Conservation (phyloP, 2,888 invertebrate genomes). For the Craniophora ligustri region DNA sequence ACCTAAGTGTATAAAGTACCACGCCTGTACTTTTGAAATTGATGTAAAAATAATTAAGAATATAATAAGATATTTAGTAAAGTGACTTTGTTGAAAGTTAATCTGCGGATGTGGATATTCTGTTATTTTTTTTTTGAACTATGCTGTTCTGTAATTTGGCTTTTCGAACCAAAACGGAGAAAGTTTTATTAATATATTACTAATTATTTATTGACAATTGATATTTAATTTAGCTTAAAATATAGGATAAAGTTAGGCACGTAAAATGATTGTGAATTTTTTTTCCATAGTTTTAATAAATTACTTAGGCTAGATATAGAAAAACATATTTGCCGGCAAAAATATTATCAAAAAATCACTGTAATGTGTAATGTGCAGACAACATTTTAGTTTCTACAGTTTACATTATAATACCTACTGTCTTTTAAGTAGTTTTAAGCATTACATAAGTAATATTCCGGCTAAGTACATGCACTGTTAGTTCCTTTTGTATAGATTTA, state of each 20-base stretch:
- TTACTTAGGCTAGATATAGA: slow-evolving; percentile 58
- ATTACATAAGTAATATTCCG: slow-evolving; percentile 71
- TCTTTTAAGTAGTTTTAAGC: slow-evolving; percentile 67
- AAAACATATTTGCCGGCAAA: slow-evolving; percentile 55
- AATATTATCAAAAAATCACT: slow-evolving; percentile 31
- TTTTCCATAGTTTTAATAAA: slow-evolving; percentile 79
- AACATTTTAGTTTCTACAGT: slow-evolving; percentile 40
- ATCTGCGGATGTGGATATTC: slow-evolving; percentile 19
- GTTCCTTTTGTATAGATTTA: slow-evolving; percentile 84
- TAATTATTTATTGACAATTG: slow-evolving; percentile 86
- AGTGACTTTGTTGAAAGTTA: slow-evolving; percentile 28
- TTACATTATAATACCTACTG: slow-evolving; percentile 41
- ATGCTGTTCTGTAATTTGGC: slow-evolving; percentile 45
- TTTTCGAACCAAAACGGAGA: slow-evolving; percentile 59
- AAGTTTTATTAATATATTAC: slow-evolving; percentile 82
- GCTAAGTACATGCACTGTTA: slow-evolving; percentile 80
- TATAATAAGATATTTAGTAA: slow-evolving; percentile 28
- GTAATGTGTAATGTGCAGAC: slow-evolving; percentile 30
- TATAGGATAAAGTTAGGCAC: slow-evolving; percentile 64
- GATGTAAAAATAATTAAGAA: slow-evolving; percentile 38
- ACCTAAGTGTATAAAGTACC: slow-evolving; percentile 7
- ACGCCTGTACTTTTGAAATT: slow-evolving; percentile 18
- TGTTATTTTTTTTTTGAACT: slow-evolving; percentile 37
- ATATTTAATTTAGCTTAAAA: slow-evolving; percentile 74
- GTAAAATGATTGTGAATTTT: slow-evolving; percentile 72